phyloP scores from a whole-genome alignment of 1,140 invertebrate genomes.

The Araneus ventricosus region DNA sequence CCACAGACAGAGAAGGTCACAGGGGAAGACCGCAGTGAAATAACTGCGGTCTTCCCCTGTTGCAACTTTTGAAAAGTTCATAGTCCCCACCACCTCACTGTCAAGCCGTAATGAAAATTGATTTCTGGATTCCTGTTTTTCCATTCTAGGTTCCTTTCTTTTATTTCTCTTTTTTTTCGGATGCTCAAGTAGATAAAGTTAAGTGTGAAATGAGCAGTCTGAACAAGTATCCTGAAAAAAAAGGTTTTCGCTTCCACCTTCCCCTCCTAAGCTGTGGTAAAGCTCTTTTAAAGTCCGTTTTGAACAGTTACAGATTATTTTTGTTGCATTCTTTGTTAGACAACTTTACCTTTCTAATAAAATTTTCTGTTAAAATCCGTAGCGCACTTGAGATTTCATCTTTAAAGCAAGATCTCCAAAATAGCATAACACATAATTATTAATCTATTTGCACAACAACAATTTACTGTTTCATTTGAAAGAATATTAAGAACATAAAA shows the following conservation, averaged over 20 bases:
- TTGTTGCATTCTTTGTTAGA: no score
- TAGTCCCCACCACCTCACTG: background rate
- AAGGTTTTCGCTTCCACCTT: background rate
- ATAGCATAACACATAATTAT: no score
- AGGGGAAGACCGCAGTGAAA: background rate
- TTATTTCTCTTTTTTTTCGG: background rate
- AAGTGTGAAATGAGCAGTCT: background rate
- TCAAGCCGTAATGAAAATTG: background rate
- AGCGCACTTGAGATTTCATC: no score
- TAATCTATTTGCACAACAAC: no score
- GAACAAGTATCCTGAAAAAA: background rate
- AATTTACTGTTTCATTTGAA: no score
- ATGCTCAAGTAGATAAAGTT: background rate
- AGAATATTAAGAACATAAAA: no score
- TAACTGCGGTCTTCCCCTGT: background rate
- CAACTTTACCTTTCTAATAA: no score
- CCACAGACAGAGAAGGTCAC: background rate
- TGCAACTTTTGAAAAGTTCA: constrained; percentile 46
- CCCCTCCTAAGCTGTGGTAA: no score
- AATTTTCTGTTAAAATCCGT: no score
- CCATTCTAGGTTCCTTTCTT: background rate
- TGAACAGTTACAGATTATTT: no score
- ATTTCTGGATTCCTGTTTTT: background rate
- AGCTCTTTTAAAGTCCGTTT: no score
- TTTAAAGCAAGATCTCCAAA: no score